These are phyloP conservation scores for Sebastes wilsoni DNA, from an alignment of 2,797 vertebrate genomes.

Conservation along the genomic window DNA sequence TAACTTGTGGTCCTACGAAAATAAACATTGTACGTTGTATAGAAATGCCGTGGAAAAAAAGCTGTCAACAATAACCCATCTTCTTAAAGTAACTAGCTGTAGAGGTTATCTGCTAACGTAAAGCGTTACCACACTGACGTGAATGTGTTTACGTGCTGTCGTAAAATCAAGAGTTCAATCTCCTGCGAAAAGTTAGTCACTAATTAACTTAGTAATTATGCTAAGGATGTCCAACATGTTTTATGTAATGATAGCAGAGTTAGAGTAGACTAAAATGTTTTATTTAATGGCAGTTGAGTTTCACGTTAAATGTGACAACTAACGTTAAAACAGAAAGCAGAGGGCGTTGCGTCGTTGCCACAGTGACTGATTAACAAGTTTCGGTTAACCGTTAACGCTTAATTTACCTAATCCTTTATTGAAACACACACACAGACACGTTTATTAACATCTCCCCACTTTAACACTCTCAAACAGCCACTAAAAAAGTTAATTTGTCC, in stretches of 20 bases:
- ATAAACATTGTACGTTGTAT: not conserved
- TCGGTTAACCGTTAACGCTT: not conserved
- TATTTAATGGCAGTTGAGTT: not conserved
- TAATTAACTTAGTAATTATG: no score
- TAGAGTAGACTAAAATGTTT: not conserved
- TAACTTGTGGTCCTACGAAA: not conserved
- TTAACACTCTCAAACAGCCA: accelerated
- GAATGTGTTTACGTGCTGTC: not conserved
- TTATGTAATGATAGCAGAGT: not conserved
- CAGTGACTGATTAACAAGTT: not conserved
- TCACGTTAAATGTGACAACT: not conserved
- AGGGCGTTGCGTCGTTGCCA: no score
- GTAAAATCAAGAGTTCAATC: not conserved
- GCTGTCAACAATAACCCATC: not conserved
- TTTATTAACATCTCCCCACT: not conserved
- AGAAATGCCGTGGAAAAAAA: not conserved
- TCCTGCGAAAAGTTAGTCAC: no score
- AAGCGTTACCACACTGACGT: no score
- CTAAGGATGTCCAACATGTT: not conserved
- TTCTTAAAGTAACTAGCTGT: not conserved
- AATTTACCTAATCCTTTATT: no score
- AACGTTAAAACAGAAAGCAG: no score
- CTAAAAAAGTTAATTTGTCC: not conserved
- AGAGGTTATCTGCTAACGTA: no score
- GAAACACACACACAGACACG: not conserved